Evolutionary conservation across 2,797 vertebrate species (phyloP), one percentile per base, ranked within the genome.

Genomic region (Artibeus jamaicensis): DNA sequence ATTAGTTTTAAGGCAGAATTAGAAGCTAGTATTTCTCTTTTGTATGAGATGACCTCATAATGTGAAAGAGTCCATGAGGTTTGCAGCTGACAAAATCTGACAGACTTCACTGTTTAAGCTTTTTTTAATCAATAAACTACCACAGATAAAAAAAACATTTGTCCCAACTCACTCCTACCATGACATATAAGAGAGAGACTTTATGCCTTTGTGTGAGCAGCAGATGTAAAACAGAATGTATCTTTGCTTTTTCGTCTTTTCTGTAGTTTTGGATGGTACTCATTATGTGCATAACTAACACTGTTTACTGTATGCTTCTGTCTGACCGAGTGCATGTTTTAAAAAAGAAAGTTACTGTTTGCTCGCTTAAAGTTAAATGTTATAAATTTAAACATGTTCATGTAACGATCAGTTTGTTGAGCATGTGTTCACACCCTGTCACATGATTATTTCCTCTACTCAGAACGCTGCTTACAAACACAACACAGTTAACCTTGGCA

Each of bases 381-480:
- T 98, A 98, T 98, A 97, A 98, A 98, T 93, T 98, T 98, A 98
- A 98, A 98, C 98, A 97, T 98, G 93, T 99, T 98, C 98, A 98
- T 99, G 98, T 98, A 97, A 98, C 98, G 97, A 96, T 98, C 97
- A 74, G 98, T 98, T 98, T 97, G 92, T 98, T 97, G 97, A 98
- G 99, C 98, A 99, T 98, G 98, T 98, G 98, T 99, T 99, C 98
- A 98, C 98, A 98, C 71, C 99, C 98, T 99, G 99, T 99, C 99
- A 99, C 99, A 98, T 99, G 99, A 98, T 99, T 99, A 99, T 99
- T 99, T 99, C 99, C 99, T 99, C 99, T 99, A 99, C 99, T 99
- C 99, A 99, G 99, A 99, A 99, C 99, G 99, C 99, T 99, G 99
- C 99, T 99, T 99, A 99, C 99, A 99, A 99, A 99, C 99, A 99